These are phyloP conservation scores for Lagorchestes hirsutus DNA, from an alignment of 2,797 vertebrate species.

Conservation along the genomic window DNA sequence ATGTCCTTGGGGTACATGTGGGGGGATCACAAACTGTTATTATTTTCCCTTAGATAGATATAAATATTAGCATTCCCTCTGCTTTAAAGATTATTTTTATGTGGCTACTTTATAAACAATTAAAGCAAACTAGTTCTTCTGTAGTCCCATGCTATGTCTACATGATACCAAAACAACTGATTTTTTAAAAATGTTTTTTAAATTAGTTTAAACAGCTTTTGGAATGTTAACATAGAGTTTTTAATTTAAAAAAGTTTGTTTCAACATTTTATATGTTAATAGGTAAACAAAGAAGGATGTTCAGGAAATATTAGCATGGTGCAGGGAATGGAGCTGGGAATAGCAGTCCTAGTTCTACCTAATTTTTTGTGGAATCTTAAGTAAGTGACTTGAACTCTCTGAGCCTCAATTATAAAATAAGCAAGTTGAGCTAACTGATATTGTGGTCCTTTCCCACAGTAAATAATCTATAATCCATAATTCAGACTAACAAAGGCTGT, in stretches of 20 bases:
- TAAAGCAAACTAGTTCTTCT: slow-evolving; percentile 65
- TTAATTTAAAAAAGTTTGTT: slow-evolving; percentile 1
- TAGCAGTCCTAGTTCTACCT: background rate
- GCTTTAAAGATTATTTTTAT: slow-evolving; percentile 81
- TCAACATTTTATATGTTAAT: slow-evolving; percentile 46
- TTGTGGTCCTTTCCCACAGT: background rate
- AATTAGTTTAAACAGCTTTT: slow-evolving; percentile 60
- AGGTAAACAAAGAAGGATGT: background rate
- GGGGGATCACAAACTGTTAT: slow-evolving; percentile 71
- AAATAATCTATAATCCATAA: background rate
- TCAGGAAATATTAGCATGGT: background rate
- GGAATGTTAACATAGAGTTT: slow-evolving; percentile 39
- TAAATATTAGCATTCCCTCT: slow-evolving; percentile 81
- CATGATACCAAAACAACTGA: slow-evolving; percentile 67
- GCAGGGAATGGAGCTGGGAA: background rate
- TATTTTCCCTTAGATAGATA: slow-evolving; percentile 71
- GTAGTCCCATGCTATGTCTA: slow-evolving; percentile 69
- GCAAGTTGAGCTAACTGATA: background rate
- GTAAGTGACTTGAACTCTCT: background rate
- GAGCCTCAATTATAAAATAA: background rate
- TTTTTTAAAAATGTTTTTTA: slow-evolving; percentile 63
- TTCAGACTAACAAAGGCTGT: background rate
- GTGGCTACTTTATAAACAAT: slow-evolving; percentile 67
- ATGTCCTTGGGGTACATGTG: slow-evolving; percentile 65
- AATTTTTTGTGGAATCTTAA: background rate